Evolutionary conservation across 2,888 invertebrate species (phyloP), one percentile per base, ranked within the genome.

Genomic region (Protonemura montana): DNA sequence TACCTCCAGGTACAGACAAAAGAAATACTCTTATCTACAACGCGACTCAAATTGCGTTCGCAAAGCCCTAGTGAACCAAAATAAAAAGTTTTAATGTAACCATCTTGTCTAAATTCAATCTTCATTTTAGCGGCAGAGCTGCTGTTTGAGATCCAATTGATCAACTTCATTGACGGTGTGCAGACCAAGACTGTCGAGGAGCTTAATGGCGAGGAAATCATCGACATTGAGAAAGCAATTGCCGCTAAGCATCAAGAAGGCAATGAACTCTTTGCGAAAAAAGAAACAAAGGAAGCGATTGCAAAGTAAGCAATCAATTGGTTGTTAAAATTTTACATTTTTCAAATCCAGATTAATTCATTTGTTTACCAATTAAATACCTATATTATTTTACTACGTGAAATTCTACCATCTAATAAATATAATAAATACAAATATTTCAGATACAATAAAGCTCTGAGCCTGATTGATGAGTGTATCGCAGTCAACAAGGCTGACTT

Each of bases 111-210:
- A 35, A n/a, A n/a, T n/a, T n/a, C n/a, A n/a, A n/a, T n/a, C n/a
- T n/a, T n/a, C n/a, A n/a, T n/a, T 86, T 0, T 81, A 88, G 89
- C 90, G 88, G 93, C 96, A 0, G 94, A 95, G 88, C 94, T 96
- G 85, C 91, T 96, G 2, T 97, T 96, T 90, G 95, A 95, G 87
- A 93, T 98, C 3, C 95, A 96, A 90, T 89, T 98, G 0, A 88
- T 95, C 0, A 93, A 94, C 88, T 94, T 94, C 87, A 92, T 94
- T 21, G 93, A 93, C 82, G 91, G 92, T 87, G 93, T 92, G 5
- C 92, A 92, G 28, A 91, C 92, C 0, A 90, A 92, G 28, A 90
- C 91, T 6, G 93, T 91, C 88, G 91, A 92, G 16, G 90, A 90
- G 25, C 90, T 94, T 88, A 90, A 90, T 0, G 91, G 89, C 78